A percentile compares a stretch with the other conserved stretches of the same genome.
Evolutionary conservation across 2,888 invertebrate genomes (phyloP).

Genomic region (Octodonta nipae): DNA sequence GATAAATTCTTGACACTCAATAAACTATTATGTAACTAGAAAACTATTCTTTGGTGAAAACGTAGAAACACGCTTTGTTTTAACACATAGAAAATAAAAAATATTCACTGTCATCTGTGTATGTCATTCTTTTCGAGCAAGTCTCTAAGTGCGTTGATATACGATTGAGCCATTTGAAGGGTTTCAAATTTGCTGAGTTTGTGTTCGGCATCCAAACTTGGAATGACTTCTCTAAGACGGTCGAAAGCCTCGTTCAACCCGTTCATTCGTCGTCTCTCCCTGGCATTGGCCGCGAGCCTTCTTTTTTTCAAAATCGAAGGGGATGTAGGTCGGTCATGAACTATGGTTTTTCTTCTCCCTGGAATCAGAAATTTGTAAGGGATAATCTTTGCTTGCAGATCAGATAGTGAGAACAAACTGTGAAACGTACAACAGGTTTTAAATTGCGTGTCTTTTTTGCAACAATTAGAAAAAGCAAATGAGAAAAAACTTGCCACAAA

Average conservation of each 20-base stretch:
- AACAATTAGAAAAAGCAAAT: no score
- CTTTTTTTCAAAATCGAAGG: conserved; percentile 45
- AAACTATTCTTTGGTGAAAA: no score
- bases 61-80: no score
- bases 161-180: conserved; percentile 66
- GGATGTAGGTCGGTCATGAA: conserved; percentile 27
- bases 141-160: conserved; percentile 55
- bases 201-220: conserved; percentile 52
- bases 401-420: no score
- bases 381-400: no score
- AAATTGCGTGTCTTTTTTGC: no score
- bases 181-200: conserved; percentile 65
- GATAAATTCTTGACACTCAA: no score
- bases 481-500: no score
- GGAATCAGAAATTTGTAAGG: no score
- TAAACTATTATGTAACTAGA: no score
- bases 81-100: not conserved
- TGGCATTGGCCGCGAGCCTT: conserved; percentile 55
- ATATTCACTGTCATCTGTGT: not conserved
- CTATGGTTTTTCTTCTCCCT: conserved; percentile 19
- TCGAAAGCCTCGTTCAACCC: conserved; percentile 62
- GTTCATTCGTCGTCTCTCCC: conserved; percentile 59
- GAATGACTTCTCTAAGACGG: conserved; percentile 52
- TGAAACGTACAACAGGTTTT: no score
- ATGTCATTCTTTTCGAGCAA: conserved; percentile 34